Evolutionary conservation across 2,888 invertebrate species (phyloP).

Genomic region (Hesperia comma): DNA sequence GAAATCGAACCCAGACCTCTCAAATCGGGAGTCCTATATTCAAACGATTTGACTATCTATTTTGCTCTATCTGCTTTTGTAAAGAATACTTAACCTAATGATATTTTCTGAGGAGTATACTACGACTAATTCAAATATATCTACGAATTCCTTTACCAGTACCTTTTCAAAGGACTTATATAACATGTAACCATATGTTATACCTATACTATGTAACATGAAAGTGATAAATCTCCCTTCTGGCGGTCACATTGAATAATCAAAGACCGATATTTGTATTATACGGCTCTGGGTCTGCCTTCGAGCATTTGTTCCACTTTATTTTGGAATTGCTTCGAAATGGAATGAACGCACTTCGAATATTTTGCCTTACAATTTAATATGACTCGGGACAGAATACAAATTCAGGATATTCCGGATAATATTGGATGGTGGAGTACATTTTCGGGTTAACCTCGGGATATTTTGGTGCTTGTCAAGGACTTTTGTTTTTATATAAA

Average conservation of each 20-base stretch:
- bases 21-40: too few species aligned
- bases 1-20: too few species aligned
- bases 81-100: too few species aligned
- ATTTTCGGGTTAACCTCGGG: neutral
- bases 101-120: too few species aligned
- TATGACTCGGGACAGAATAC: neutral
- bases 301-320: neutral
- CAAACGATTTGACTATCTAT: too few species aligned
- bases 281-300: neutral
- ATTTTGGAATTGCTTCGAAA: slow-evolving; percentile 1
- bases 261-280: neutral
- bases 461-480: neutral
- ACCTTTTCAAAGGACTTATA: too few species aligned
- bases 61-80: too few species aligned
- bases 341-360: neutral
- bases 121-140: too few species aligned
- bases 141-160: too few species aligned
- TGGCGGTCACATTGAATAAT: neutral
- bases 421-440: neutral
- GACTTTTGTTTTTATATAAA: neutral
- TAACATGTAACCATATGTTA: too few species aligned
- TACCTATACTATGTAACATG: neutral
- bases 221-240: neutral
- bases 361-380: slow-evolving; percentile 3
- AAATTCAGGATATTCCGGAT: neutral